Evolutionary conservation across 2,888 invertebrate genomes (phyloP).

Genomic region (Aphodius sticticus): DNA sequence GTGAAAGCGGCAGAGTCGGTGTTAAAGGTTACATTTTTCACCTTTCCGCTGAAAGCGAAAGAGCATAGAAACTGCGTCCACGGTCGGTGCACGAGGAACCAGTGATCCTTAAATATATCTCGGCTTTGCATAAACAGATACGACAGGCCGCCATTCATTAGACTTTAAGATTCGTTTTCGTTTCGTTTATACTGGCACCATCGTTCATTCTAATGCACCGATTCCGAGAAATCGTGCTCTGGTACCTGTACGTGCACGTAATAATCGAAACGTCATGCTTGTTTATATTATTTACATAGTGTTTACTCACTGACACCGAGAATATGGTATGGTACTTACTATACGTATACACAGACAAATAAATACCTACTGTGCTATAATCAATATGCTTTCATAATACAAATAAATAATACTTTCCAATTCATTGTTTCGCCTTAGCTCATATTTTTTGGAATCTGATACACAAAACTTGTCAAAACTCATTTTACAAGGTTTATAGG

Average conservation of each 20-base stretch:
- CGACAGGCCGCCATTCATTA: background rate
- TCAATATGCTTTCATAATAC: too few relatives aligned
- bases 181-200: too few relatives aligned
- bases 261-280: background rate
- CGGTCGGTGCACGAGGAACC: background rate
- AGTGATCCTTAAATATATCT: background rate
- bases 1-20: background rate
- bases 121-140: background rate
- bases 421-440: too few relatives aligned
- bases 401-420: too few relatives aligned
- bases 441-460: too few relatives aligned
- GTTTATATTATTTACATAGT: background rate
- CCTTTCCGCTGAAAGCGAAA: background rate
- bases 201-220: background rate
- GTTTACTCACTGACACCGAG: too few relatives aligned
- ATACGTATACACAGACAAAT: too few relatives aligned
- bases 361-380: too few relatives aligned
- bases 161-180: background rate
- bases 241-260: background rate
- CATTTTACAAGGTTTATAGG: too few relatives aligned
- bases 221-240: background rate
- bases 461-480: too few relatives aligned
- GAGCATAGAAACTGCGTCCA: background rate
- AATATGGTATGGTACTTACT: too few relatives aligned
- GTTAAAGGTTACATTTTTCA: slow-evolving; percentile 4